phyloP scores from a whole-genome alignment of 1,140 invertebrate species.

The Zaprionus vittiger region DNA sequence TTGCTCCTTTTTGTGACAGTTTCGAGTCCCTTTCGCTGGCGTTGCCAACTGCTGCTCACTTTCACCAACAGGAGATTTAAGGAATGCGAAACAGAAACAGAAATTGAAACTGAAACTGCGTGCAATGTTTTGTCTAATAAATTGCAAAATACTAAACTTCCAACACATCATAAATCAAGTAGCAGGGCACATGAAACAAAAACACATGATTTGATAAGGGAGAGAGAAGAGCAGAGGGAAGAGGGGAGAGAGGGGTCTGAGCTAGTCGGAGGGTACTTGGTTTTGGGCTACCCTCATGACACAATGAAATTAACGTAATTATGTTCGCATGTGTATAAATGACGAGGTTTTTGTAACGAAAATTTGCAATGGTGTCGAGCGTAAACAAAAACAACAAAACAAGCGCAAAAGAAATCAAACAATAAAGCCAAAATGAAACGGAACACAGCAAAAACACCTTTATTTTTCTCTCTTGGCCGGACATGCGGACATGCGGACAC shows the following conservation, averaged over 20 bases:
- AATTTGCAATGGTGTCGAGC: constrained; percentile 78
- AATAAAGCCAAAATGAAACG: constrained; percentile 74
- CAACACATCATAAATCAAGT: constrained; percentile 78
- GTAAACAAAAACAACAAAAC: constrained; percentile 76
- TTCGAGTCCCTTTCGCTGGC: constrained; percentile 69
- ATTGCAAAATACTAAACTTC: constrained; percentile 81
- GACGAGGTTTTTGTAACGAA: constrained; percentile 59
- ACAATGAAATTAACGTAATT: constrained; percentile 81
- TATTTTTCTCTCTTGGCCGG: constrained; percentile 61
- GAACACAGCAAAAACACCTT: constrained; percentile 74
- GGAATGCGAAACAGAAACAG: constrained; percentile 49
- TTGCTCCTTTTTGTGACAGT: constrained; percentile 76
- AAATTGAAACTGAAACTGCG: constrained; percentile 14
- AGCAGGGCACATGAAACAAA: constrained; percentile 21
- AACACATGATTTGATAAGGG: constrained; percentile 49
- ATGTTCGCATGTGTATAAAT: constrained; percentile 77
- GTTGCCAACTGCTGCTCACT: constrained; percentile 54
- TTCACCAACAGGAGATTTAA: constrained; percentile 18
- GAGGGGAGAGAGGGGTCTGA: neutral
- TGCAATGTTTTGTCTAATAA: constrained; percentile 79
- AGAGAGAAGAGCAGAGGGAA: neutral
- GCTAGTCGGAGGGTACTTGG: neutral
- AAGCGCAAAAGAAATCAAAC: constrained; percentile 61
- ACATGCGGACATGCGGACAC: constrained; percentile 57
- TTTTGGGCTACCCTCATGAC: constrained; percentile 63